Conservation (phyloP, 2,888 invertebrate genomes). For the Mythimna albipuncta region DNA sequence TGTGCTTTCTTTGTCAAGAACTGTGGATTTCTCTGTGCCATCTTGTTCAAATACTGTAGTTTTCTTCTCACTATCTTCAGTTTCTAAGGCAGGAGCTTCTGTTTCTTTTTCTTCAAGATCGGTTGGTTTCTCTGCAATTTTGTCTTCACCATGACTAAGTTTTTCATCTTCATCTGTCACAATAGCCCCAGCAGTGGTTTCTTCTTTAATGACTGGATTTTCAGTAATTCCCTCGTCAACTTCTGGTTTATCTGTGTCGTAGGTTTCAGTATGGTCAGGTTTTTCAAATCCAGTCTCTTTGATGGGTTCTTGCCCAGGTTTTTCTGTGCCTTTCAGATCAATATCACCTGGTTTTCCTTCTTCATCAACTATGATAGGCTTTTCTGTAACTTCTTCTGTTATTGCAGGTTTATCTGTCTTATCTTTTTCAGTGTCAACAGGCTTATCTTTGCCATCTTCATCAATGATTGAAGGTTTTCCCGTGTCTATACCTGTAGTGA, state of each 20-base stretch:
- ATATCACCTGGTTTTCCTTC: slow-evolving; percentile 21
- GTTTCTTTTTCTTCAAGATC: slow-evolving; percentile 18
- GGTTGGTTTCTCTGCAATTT: slow-evolving; percentile 29
- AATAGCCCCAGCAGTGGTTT: slow-evolving; percentile 13
- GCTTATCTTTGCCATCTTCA: slow-evolving; percentile 32
- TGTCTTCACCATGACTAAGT: slow-evolving; percentile 10
- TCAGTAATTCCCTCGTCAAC: slow-evolving; percentile 15
- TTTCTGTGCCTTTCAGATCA: slow-evolving; percentile 8
- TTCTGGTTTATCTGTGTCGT: slow-evolving; percentile 36
- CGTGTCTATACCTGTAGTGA: slow-evolving; percentile 1
- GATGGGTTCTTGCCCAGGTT: slow-evolving; percentile 16
- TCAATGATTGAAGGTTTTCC: slow-evolving; percentile 23
- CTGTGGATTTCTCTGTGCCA: slow-evolving; percentile 10
- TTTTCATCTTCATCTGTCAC: slow-evolving; percentile 20
- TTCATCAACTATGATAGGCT: slow-evolving; percentile 6
- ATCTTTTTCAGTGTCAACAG: slow-evolving; percentile 29
- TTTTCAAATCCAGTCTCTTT: slow-evolving; percentile 15
- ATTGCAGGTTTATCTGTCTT: slow-evolving; percentile 1
- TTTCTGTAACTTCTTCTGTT: neutral
- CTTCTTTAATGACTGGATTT: slow-evolving; percentile 19
- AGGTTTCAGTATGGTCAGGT: slow-evolving; percentile 11
- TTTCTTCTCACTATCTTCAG: slow-evolving; percentile 20
- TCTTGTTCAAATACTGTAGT: slow-evolving; percentile 13
- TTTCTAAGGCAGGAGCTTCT: slow-evolving; percentile 9
- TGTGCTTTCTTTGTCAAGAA: slow-evolving; percentile 23